Base-by-base conservation (phyloP, 2,797 vertebrate species). In the Lepilemur septentrionalis region DNA sequence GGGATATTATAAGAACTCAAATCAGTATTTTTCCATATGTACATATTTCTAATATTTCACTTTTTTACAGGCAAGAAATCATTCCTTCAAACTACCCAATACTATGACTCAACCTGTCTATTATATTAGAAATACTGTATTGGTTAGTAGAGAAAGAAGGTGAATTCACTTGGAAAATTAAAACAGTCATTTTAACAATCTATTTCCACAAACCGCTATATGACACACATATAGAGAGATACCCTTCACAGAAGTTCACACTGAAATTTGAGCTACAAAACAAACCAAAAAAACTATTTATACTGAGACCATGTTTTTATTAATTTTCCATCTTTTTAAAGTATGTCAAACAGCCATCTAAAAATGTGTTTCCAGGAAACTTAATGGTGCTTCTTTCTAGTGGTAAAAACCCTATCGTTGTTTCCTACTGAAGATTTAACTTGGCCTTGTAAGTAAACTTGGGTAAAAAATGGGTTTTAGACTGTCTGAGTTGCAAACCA, bases 11-110 rank as follows among this genome's bases (percentile, higher is more conserved):
- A 73, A 94, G 38, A 78, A 88, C 10, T 35, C n/a, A 94, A 89
- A 46, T 76, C 30, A 83, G 17, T 63, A 7, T 84, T 89, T 96
- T 87, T 84, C 69, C 25, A 85, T 67, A 92, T 35, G 23, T 18
- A 50, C 25, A 85, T 32, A 69, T 96, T 95, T 90, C 59, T 70
- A 85, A 90, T 79, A 70, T 86, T 93, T 97, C 70, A 55, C n/a
- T 63, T 52, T 30, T 67, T 95, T 80, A 97, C 48, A 67, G 59
- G 63, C 82, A 79, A 70, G n/a, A 43, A 63, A 46, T 92, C 11
- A 4, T 75, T 96, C 65, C 67, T 59, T 92, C 50, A 75, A 94
- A 57, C 5, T 17, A 81, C 11, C n/a, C 28, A n/a, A 30, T 65
- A 17, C 23, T 93, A 14, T 89, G 76, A 83, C 14, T 82, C 95